phyloP scores from a whole-genome alignment of 2,888 invertebrate species.

The Seira musarum region DNA sequence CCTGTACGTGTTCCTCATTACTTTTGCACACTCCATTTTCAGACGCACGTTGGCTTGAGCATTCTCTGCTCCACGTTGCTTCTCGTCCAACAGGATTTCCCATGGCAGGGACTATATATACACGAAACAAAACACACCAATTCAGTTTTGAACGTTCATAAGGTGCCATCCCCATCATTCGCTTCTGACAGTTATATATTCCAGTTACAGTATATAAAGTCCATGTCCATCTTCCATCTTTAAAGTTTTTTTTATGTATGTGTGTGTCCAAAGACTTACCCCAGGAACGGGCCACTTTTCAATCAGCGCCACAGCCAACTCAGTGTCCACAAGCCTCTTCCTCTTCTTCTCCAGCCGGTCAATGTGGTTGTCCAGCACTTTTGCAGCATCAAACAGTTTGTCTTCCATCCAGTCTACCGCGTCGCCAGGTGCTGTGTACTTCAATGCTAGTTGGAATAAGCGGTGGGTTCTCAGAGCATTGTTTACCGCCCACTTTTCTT shows the following conservation, averaged over 20 bases:
- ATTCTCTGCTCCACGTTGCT: conserved; percentile 23
- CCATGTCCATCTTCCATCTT: not conserved
- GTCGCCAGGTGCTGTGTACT: conserved; percentile 20
- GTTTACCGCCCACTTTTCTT: conserved; percentile 63
- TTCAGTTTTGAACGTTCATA: too few species aligned
- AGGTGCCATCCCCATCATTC: too few species aligned
- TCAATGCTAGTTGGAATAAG: conserved; percentile 51
- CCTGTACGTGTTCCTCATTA: conserved; percentile 60
- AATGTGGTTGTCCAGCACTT: conserved; percentile 57
- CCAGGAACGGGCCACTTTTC: conserved; percentile 66
- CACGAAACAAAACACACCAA: too few species aligned
- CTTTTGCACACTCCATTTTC: conserved; percentile 61
- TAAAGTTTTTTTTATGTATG: too few species aligned
- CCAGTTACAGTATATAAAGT: too few species aligned
- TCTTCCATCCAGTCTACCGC: conserved; percentile 66
- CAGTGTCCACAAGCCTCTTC: conserved; percentile 52
- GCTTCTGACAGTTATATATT: too few species aligned
- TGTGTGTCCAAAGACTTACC: conserved; percentile 13
- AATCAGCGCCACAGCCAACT: conserved; percentile 50
- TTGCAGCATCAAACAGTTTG: conserved; percentile 64
- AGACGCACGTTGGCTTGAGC: conserved; percentile 33
- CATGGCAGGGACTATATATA: conserved; percentile 50
- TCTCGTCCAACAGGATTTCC: conserved; percentile 47
- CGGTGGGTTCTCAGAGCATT: conserved; percentile 64
- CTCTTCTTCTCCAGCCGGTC: conserved; percentile 54